Conservation (phyloP, 2,888 invertebrate genomes). For the Hedychridium roseum region DNA sequence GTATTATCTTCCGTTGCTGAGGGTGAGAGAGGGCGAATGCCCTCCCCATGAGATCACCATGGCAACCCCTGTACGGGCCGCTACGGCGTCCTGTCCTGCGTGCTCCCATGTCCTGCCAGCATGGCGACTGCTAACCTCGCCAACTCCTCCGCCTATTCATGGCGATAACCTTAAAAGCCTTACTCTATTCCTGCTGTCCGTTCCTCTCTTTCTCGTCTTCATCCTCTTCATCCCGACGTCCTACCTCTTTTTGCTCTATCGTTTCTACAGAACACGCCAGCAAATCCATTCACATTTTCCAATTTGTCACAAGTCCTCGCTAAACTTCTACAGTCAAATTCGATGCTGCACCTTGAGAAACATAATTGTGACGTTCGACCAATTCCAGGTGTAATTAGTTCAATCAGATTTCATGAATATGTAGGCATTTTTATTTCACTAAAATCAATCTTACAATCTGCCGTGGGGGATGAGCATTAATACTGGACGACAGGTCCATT, state of each 20-base stretch:
- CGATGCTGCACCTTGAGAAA: too few relatives aligned
- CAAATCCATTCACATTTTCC: not conserved
- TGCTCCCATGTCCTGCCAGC: constrained; percentile 55
- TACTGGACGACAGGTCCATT: too few relatives aligned
- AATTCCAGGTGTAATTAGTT: too few relatives aligned
- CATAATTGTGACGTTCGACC: too few relatives aligned
- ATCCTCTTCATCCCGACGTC: constrained; percentile 1
- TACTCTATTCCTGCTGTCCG: constrained; percentile 14
- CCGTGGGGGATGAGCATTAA: too few relatives aligned
- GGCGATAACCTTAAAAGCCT: constrained; percentile 39
- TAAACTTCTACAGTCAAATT: too few relatives aligned
- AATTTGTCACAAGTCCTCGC: not conserved
- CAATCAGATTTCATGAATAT: too few relatives aligned
- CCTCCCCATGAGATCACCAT: constrained; percentile 60
- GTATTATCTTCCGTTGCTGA: constrained; percentile 58
- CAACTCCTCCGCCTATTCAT: constrained; percentile 42
- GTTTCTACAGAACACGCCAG: not conserved
- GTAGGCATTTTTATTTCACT: too few relatives aligned
- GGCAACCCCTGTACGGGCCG: constrained; percentile 60
- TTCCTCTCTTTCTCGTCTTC: constrained; percentile 14
- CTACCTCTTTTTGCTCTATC: not conserved
- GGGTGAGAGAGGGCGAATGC: constrained; percentile 59
- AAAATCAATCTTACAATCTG: too few relatives aligned
- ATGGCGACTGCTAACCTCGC: constrained; percentile 58
- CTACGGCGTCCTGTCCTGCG: constrained; percentile 56